Evolutionary conservation across 2,113 vertebrate genomes (phyloP).

Genomic region (Cinclus cinclus): DNA sequence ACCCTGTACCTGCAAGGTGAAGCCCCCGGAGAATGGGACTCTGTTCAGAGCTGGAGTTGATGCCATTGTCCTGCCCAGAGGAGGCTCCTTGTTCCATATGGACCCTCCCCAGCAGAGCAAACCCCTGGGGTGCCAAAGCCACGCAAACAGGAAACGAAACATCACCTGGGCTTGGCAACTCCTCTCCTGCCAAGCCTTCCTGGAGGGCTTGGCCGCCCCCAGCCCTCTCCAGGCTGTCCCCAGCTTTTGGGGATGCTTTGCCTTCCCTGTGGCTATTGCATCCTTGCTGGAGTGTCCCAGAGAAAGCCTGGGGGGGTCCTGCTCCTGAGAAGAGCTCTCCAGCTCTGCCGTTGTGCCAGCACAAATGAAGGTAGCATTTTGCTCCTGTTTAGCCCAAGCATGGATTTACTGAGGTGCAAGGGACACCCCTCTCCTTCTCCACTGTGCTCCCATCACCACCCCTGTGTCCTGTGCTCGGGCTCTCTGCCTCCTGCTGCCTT

Average conservation of each 20-base stretch:
- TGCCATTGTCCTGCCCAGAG: neutral
- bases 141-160: neutral
- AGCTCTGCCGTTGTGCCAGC: accelerated
- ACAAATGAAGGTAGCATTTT: neutral
- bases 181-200: neutral
- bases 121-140: neutral
- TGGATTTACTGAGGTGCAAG: neutral
- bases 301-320: neutral
- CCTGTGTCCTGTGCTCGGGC: neutral
- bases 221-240: neutral
- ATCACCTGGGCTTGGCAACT: neutral
- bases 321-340: neutral
- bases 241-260: neutral
- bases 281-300: neutral
- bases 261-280: neutral
- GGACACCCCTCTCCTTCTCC: neutral
- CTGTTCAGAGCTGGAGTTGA: neutral
- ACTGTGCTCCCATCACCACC: accelerated
- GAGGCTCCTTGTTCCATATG: neutral
- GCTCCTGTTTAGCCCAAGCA: neutral
- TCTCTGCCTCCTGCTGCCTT: neutral
- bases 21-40: neutral
- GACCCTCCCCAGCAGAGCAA: neutral
- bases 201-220: neutral
- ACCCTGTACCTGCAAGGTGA: accelerated